Evolutionary conservation across 2,797 vertebrate genomes (phyloP).

Genomic region (Propithecus deckenii): DNA sequence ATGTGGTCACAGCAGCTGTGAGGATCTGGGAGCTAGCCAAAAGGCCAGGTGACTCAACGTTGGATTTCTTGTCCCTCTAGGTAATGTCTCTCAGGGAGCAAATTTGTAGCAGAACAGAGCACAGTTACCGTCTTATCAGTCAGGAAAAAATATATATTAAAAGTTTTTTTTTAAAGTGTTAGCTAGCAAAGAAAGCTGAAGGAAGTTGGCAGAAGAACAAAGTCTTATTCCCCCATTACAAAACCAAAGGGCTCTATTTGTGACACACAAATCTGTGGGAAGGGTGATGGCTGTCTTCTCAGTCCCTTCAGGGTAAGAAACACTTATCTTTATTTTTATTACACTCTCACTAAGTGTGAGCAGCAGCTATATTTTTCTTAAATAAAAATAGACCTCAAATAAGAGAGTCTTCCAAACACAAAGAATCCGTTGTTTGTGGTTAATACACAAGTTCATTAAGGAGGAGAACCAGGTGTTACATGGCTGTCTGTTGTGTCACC

Average conservation of each 20-base stretch:
- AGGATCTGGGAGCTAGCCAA: conserved; percentile 2
- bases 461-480: neutral
- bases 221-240: neutral
- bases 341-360: neutral
- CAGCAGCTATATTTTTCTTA: neutral
- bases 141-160: conserved; percentile 15
- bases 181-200: conserved; percentile 19
- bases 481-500: neutral
- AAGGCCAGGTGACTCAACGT: conserved; percentile 48
- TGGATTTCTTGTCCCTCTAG: neutral
- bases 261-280: neutral
- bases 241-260: neutral
- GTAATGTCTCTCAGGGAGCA: neutral
- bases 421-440: neutral
- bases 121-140: neutral
- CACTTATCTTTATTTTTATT: neutral
- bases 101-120: neutral
- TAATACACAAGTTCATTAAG: neutral
- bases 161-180: neutral
- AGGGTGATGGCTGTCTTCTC: neutral
- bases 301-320: neutral
- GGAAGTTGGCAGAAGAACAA: neutral
- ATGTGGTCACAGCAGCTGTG: neutral
- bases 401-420: neutral
- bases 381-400: neutral